Evolutionary conservation across 2,797 vertebrate genomes (phyloP).

Genomic region (Fistularia tabacaria): DNA sequence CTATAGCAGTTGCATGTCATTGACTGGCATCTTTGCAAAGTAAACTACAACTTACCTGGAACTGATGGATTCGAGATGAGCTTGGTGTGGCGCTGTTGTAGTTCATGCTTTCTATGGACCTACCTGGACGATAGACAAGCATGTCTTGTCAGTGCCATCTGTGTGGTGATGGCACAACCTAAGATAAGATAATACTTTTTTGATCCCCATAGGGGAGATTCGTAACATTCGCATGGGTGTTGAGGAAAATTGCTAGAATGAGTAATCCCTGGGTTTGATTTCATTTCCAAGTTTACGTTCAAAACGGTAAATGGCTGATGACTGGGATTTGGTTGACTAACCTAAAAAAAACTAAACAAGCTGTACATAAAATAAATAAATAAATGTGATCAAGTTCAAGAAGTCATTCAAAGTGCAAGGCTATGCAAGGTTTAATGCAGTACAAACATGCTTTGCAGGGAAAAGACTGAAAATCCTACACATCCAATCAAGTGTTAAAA

Average conservation of each 20-base stretch:
- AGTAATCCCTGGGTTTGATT: too few species aligned
- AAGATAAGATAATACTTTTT: too few species aligned
- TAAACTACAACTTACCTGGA: constrained; percentile 11
- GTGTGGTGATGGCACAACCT: constrained; percentile 29
- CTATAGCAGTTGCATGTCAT: constrained; percentile 1
- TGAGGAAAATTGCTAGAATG: not conserved
- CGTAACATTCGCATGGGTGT: constrained; percentile 30
- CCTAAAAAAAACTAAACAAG: too few species aligned
- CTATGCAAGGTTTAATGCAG: not conserved
- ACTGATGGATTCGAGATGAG: constrained; percentile 24
- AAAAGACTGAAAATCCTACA: constrained; percentile 23
- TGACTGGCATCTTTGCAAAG: constrained; percentile 10
- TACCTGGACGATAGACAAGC: constrained; percentile 18
- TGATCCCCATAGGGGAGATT: too few species aligned
- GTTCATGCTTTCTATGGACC: constrained; percentile 7
- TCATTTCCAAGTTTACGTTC: too few species aligned
- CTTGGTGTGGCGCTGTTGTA: constrained; percentile 1
- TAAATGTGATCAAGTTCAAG: not conserved
- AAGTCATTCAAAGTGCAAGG: not conserved
- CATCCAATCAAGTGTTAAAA: constrained; percentile 52
- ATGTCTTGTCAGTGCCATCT: constrained; percentile 24
- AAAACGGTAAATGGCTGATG: too few species aligned
- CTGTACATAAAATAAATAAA: too few species aligned
- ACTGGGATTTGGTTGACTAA: too few species aligned
- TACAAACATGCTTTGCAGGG: not conserved